Conservation (phyloP, 2,888 invertebrate genomes). For the Pterostichus niger region DNA sequence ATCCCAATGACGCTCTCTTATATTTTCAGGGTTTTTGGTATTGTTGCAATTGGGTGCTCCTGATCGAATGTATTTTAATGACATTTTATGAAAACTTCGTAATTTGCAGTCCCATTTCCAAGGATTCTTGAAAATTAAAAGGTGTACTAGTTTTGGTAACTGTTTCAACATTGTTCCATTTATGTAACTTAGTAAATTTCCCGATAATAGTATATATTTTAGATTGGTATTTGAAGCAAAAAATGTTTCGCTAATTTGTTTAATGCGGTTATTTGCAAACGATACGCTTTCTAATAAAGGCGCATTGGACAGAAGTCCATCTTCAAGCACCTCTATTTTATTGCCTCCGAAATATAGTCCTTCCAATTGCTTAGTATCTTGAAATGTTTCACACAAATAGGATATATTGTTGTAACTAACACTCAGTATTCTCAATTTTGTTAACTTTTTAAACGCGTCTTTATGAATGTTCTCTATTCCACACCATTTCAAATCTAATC, state of each 20-base stretch:
- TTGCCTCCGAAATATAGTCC: not conserved
- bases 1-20: not conserved
- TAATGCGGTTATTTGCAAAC: not conserved
- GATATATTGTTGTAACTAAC: not conserved
- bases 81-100: too few relatives aligned
- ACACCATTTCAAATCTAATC: not conserved
- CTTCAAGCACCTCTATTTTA: not conserved
- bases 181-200: not conserved
- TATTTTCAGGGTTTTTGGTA: not conserved
- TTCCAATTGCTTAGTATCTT: not conserved
- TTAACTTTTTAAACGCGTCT: not conserved
- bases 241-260: not conserved
- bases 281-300: not conserved
- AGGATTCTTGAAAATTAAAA: not conserved
- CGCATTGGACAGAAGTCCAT: not conserved
- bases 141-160: not conserved
- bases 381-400: not conserved
- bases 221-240: not conserved
- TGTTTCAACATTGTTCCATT: not conserved
- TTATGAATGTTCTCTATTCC: not conserved
- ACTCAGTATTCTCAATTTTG: not conserved
- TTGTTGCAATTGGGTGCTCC: not conserved
- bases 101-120: slow-evolving; percentile 17
- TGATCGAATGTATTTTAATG: too few relatives aligned
- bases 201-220: not conserved